Evolutionary conservation across 2,888 invertebrate genomes (phyloP), one percentile per base, ranked within the genome.

Genomic region (Emmelina monodactyla): DNA sequence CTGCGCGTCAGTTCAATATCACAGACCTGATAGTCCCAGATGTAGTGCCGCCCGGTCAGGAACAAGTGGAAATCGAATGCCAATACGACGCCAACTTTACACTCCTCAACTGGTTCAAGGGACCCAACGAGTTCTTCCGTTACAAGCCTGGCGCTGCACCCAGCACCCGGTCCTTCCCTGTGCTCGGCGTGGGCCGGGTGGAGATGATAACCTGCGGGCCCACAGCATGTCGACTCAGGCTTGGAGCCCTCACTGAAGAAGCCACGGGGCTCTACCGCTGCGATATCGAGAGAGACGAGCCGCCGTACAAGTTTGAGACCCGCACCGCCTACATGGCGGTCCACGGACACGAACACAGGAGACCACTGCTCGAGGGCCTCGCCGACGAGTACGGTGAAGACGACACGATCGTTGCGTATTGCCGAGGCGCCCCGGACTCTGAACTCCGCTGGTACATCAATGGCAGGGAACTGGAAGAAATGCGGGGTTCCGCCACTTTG

Each of bases 21-120:
- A 78, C 76, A 2, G 50, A 60, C 37, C 54, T 79, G 34, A 51
- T 58, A 22, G 60, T 78, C 1, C 79, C 79, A 0, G 45, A 55
- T 10, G 44, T 62, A 1, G 66, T 78, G 1, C 50, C 53, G 1
- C 52, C 66, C 1, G 61, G 59, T n/a, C 61, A 63, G 37, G 49
- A 56, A 3, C 60, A 64, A 28, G 64, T 71, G n/a, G 68, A 67
- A 37, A 55, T 78, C 38, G 71, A 73, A 42, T 79, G 79, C 48
- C 50, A 59, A 38, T 78, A 76, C 53, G 65, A 70, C 41, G 78
- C 66, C n/a, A 71, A 78, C 47, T 76, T 78, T 47, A 76, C 79
- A 0, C 37, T 75, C 5, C 64, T 79, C 40, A 73, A 60, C 57
- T 75, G 72, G 66, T 78, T 76, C 43, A 76, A 72, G 48, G 76